Evolutionary conservation across 2,797 vertebrate genomes (phyloP).

Genomic region (Oreochromis mossambicus): DNA sequence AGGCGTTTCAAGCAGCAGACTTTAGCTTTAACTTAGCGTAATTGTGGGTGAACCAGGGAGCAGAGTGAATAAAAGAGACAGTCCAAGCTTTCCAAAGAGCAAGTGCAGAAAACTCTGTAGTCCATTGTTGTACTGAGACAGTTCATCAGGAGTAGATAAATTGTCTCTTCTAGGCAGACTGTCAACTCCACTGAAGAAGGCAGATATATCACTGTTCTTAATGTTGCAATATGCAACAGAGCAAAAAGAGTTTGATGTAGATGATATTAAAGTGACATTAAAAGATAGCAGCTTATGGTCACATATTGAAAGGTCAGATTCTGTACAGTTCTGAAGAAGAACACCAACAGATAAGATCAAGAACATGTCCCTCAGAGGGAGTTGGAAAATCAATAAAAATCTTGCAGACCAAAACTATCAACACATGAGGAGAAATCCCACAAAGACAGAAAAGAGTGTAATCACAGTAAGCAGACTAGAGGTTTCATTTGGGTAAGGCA

Average conservation of each 20-base stretch:
- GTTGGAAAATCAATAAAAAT: background rate
- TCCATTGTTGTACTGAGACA: background rate
- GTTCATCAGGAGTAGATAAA: background rate
- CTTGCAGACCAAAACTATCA: background rate
- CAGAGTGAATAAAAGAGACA: background rate
- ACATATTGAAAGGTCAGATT: background rate
- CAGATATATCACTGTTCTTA: background rate
- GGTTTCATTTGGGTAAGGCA: background rate
- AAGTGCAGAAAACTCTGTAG: background rate
- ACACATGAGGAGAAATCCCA: background rate
- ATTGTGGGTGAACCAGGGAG: background rate
- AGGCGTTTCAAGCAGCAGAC: background rate
- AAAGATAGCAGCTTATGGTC: background rate
- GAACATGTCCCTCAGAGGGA: background rate
- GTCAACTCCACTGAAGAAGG: background rate
- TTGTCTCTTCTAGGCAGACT: background rate
- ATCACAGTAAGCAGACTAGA: background rate
- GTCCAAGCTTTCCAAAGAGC: background rate
- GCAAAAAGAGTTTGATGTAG: background rate
- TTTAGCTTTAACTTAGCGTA: background rate
- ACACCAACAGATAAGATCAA: background rate
- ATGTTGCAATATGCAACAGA: background rate
- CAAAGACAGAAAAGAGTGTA: background rate
- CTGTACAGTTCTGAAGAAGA: background rate
- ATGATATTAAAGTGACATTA: background rate